phyloP scores from a whole-genome alignment of 35 echinoderm and acorn worm species.

The Lytechinus pictus region DNA sequence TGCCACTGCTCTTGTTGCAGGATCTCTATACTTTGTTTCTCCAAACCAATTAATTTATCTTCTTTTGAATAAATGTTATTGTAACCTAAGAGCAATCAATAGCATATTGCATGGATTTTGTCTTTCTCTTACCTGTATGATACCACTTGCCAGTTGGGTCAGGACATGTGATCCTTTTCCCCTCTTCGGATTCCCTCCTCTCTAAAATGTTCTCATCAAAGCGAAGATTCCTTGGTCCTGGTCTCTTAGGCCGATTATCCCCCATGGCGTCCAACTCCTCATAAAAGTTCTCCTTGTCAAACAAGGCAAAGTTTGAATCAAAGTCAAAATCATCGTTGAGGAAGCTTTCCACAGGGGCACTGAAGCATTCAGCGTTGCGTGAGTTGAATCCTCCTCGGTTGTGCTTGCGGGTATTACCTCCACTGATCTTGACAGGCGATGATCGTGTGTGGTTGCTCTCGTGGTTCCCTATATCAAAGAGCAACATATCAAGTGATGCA shows the following conservation, averaged over 20 bases:
- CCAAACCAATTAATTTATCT: neutral
- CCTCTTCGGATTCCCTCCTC: constrained; percentile 37
- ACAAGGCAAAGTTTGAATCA: constrained; percentile 86
- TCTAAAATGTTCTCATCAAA: constrained; percentile 63
- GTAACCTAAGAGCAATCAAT: neutral
- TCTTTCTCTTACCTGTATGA: neutral
- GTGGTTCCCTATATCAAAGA: constrained; percentile 26
- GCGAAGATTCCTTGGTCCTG: neutral
- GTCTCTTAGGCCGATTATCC: constrained; percentile 47
- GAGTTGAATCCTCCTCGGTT: constrained; percentile 59
- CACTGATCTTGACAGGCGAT: constrained; percentile 75
- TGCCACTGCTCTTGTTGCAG: neutral
- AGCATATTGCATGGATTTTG: neutral
- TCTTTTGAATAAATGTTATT: neutral
- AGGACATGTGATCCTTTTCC: constrained; percentile 37
- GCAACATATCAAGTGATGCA: no score
- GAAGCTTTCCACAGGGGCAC: constrained; percentile 79
- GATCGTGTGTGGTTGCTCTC: constrained; percentile 62
- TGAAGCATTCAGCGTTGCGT: constrained; percentile 87
- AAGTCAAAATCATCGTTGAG: constrained; percentile 93
- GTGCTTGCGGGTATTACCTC: constrained; percentile 35
- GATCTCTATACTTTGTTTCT: neutral
- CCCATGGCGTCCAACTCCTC: constrained; percentile 83
- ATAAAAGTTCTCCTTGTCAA: constrained; percentile 94
- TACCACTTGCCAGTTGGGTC: constrained; percentile 29